phyloP scores from a whole-genome alignment of 2,113 vertebrate genomes.

The Chamaea fasciata region DNA sequence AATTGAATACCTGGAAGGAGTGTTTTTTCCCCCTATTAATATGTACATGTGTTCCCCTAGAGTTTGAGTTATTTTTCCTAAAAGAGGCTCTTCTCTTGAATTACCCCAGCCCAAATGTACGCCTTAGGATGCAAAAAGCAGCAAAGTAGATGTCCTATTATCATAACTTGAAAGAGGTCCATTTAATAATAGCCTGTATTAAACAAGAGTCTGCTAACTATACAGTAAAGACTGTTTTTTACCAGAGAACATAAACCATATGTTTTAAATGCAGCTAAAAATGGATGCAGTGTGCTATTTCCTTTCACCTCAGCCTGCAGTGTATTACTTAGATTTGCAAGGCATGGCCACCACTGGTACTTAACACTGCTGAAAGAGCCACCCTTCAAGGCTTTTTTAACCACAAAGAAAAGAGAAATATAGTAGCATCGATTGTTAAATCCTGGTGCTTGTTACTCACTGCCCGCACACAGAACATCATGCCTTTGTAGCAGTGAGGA shows the following conservation, averaged over 20 bases:
- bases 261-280: constrained; percentile 4
- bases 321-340: neutral
- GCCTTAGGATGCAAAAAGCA: constrained; percentile 19
- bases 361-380: constrained; percentile 38
- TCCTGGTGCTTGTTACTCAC: constrained; percentile 69
- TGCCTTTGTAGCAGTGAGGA: constrained; percentile 74
- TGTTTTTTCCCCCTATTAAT: neutral
- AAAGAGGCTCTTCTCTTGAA: constrained; percentile 5
- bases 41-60: neutral
- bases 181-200: constrained; percentile 54
- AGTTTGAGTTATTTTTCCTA: constrained; percentile 18
- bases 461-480: constrained; percentile 64
- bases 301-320: neutral
- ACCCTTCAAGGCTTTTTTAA: constrained; percentile 64
- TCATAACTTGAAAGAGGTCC: constrained; percentile 34
- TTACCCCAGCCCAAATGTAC: neutral
- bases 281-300: neutral
- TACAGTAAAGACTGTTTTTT: constrained; percentile 22
- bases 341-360: neutral
- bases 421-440: constrained; percentile 76
- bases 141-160: constrained; percentile 13
- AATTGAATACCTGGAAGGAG: constrained; percentile 7
- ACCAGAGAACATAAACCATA: neutral
- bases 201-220: constrained; percentile 52
- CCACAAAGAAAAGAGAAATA: constrained; percentile 74